Percentiles rank a stretch among this genome's conserved stretches.
phyloP scores from a whole-genome alignment of 2,113 vertebrate species.

The Lynx canadensis region DNA sequence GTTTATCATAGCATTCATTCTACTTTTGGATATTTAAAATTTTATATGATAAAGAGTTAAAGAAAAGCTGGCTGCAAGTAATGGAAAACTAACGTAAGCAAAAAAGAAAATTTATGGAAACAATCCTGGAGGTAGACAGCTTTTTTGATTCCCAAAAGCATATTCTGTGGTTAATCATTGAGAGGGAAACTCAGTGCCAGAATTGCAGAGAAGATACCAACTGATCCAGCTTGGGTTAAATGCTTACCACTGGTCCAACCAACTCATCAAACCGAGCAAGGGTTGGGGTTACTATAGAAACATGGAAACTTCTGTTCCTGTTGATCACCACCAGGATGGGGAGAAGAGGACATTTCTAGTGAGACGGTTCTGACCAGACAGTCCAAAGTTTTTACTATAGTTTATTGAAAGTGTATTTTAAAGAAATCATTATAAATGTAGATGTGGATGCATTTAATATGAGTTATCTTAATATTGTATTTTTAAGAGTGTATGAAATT shows the following conservation, averaged over 20 bases:
- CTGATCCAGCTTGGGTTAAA: neutral
- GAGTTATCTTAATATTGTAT: conserved; percentile 18
- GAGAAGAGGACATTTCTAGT: neutral
- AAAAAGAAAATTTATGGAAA: conserved; percentile 17
- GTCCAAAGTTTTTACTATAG: neutral
- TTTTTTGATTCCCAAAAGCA: conserved; percentile 6
- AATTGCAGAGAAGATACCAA: neutral
- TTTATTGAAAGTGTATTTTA: conserved; percentile 32
- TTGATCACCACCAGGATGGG: neutral
- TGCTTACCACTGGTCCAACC: neutral
- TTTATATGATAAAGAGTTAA: conserved; percentile 31
- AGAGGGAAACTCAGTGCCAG: neutral
- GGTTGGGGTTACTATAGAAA: neutral
- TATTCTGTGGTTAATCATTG: neutral
- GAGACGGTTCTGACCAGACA: neutral
- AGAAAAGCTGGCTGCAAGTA: neutral
- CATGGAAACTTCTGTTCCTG: neutral
- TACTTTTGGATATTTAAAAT: neutral
- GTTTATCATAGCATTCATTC: neutral
- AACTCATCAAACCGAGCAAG: neutral
- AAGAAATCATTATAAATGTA: conserved; percentile 4
- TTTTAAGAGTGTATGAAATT: conserved; percentile 6
- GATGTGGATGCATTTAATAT: neutral
- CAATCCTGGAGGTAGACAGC: neutral
- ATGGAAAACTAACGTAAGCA: conserved; percentile 3